Evolutionary conservation across 2,888 invertebrate genomes (phyloP), one percentile per base, ranked within the genome.

Genomic region (Adelognathus sp.): DNA sequence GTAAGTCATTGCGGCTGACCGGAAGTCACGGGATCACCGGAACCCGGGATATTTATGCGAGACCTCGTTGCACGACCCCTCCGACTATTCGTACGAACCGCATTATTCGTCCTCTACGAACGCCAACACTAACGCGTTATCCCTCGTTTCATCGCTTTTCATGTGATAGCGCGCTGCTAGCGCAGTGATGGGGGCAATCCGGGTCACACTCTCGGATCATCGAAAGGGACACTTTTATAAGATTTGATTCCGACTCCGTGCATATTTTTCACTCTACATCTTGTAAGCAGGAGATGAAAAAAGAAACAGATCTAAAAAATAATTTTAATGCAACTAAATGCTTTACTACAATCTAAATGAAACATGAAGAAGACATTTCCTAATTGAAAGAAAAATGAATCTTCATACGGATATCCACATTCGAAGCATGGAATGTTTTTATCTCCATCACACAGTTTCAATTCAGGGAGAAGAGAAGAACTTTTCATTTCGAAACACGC

Each of bases 1-100:
- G 90, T 90, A 90, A 91, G 91, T 91, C 90, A 91, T 91, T 91
- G 91, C 90, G 89, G 89, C 89, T 91, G 91, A 90, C 91, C 91
- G 91, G 91, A 91, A 91, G 90, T 91, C 89, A 88, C 88, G 87
- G 89, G 90, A 91, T 91, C 91, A 91, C 91, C 91, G 91, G 91
- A 91, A 91, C 88, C 86, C 84, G 84, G 88, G 88, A 90, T 91
- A 91, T 91, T 91, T 91, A 91, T 91, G 90, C 90, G 90, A 88
- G 90, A 87, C 67, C 79, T 74, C 79, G 46, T 33, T 56, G 74
- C 73, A 75, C 69, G 69, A n/a, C n/a, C 67, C 72, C 56, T 79
- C 76, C 81, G 76, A 81, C 81, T 66, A 75, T 66, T 70, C 80
- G 81, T 64, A 76, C 76, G 75, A 58, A 64, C 63, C 52, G 54